These are phyloP conservation scores for Mormyrus iriodes DNA, from an alignment of 2,113 vertebrate genomes.

Conservation along the genomic window DNA sequence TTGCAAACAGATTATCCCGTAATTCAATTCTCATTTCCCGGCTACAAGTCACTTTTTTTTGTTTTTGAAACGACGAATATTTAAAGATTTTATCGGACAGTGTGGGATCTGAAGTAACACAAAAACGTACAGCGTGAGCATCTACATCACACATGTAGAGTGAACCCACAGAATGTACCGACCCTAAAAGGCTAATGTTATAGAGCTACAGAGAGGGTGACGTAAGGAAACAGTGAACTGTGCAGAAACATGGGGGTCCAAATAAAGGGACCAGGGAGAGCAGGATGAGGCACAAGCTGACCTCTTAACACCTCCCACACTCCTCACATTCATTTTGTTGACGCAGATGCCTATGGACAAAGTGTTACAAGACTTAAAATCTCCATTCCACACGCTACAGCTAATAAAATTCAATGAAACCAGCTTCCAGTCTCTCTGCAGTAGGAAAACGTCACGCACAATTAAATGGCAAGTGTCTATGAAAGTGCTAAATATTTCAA, in stretches of 20 bases:
- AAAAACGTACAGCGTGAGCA: neutral
- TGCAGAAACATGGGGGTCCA: neutral
- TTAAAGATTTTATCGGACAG: neutral
- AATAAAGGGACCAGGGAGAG: neutral
- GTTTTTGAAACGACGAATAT: conserved; percentile 21
- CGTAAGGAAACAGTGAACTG: neutral
- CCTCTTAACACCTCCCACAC: neutral
- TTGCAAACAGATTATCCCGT: conserved; percentile 53
- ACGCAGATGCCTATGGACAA: neutral
- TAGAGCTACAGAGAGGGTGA: neutral
- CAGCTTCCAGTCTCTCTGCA: neutral
- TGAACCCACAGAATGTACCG: neutral
- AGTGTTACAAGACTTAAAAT: neutral
- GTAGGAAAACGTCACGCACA: neutral
- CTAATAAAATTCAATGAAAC: neutral
- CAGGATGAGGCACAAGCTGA: neutral
- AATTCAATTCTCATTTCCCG: conserved; percentile 35
- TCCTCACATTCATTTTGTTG: neutral
- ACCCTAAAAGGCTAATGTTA: neutral
- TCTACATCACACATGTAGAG: neutral
- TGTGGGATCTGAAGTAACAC: neutral
- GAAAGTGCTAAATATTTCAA: neutral
- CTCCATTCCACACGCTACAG: neutral
- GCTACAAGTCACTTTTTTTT: conserved; percentile 54
- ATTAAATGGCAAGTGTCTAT: neutral